Percentiles rank a stretch among this genome's conserved stretches.
phyloP scores from a whole-genome alignment of 2,113 vertebrate species.

The Poeciliopsis occidentalis region DNA sequence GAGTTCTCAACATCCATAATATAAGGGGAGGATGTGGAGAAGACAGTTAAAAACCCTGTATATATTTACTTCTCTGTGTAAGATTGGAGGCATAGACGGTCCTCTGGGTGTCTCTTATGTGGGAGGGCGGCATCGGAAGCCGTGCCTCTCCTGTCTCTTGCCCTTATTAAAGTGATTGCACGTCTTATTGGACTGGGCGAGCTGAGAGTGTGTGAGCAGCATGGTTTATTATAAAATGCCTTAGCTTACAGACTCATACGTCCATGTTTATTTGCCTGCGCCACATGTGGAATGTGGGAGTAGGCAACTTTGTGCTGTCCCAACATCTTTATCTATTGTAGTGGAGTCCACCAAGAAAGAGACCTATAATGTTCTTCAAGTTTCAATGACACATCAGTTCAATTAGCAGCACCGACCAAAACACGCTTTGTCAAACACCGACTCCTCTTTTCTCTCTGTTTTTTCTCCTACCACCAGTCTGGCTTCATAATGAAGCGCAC shows the following conservation, averaged over 20 bases:
- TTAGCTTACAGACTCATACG: conserved; percentile 15
- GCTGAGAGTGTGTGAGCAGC: conserved; percentile 6
- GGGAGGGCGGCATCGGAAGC: conserved; percentile 58
- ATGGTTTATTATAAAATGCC: conserved; percentile 7
- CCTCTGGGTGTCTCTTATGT: conserved; percentile 44
- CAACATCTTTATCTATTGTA: conserved; percentile 55
- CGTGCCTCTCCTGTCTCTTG: conserved; percentile 49
- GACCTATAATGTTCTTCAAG: conserved; percentile 52
- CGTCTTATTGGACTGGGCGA: conserved; percentile 41
- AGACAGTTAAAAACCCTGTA: conserved; percentile 22
- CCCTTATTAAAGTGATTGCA: conserved; percentile 62
- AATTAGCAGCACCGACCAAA: conserved; percentile 67
- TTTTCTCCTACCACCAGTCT: conserved; percentile 29
- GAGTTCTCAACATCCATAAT: conserved; percentile 21
- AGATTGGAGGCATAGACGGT: conserved; percentile 25
- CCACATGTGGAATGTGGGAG: conserved; percentile 46
- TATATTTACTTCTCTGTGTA: conserved; percentile 22
- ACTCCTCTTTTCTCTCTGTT: conserved; percentile 14
- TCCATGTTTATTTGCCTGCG: conserved; percentile 23
- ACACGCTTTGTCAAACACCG: conserved; percentile 64
- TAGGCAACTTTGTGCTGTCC: conserved; percentile 34
- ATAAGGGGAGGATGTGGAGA: conserved; percentile 17
- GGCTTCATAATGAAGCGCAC: conserved; percentile 53
- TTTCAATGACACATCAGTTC: conserved; percentile 73
- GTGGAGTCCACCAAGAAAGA: conserved; percentile 45